Evolutionary conservation across 1,140 invertebrate species (phyloP).

Genomic region (Drosophila novamexicana): DNA sequence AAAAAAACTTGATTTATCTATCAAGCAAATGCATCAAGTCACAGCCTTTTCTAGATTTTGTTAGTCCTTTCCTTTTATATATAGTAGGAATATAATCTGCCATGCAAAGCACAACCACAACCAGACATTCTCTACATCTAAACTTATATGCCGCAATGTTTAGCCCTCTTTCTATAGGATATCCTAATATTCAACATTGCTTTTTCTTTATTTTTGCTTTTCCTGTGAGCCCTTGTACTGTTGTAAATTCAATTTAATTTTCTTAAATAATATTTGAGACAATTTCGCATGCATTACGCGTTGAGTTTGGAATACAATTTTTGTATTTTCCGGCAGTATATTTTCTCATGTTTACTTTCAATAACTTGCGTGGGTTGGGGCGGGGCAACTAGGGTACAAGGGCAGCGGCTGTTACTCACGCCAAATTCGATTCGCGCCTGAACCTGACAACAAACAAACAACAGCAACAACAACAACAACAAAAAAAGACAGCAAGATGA

Average conservation of each 20-base stretch:
- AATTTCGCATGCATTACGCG: constrained; percentile 72
- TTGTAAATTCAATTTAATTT: constrained; percentile 82
- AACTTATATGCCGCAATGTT: not conserved
- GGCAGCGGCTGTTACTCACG: constrained; percentile 2
- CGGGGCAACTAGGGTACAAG: not conserved
- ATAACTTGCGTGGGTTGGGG: constrained; percentile 55
- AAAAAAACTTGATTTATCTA: too few species aligned
- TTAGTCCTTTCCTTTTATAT: too few species aligned
- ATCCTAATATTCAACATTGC: not conserved
- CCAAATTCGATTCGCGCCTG: constrained; percentile 57
- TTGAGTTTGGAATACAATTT: constrained; percentile 62
- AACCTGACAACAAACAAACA: constrained; percentile 55
- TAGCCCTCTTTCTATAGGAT: not conserved
- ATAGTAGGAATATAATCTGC: too few species aligned
- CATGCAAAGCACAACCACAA: too few species aligned
- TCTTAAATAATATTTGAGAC: constrained; percentile 83
- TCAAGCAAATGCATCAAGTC: too few species aligned
- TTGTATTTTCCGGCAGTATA: constrained; percentile 53
- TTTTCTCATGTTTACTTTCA: constrained; percentile 81
- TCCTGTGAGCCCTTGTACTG: constrained; percentile 16
- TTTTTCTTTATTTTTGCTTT: not conserved
- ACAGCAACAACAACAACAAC: constrained; percentile 21
- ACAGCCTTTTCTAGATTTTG: too few species aligned
- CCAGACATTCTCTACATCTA: not conserved
- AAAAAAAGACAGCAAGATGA: constrained; percentile 28